A percentile compares a stretch with the other conserved stretches of the same genome.
Conservation (phyloP, 2,888 invertebrate species). For the Antheraea assamensis region DNA sequence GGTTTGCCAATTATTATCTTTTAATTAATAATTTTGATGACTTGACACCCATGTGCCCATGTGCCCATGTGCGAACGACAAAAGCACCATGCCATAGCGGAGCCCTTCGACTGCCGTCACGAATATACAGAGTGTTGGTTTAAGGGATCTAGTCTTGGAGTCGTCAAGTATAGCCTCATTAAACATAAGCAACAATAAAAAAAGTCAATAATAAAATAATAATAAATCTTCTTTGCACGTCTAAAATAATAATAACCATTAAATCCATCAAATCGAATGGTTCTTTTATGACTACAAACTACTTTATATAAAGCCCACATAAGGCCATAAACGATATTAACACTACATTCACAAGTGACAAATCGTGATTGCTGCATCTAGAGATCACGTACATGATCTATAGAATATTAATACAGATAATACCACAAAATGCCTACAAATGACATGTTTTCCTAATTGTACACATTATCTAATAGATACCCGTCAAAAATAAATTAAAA, state of each 20-base stretch:
- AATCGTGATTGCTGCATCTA: neutral
- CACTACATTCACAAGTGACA: neutral
- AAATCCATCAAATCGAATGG: neutral
- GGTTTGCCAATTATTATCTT: conserved; percentile 61
- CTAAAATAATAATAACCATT: neutral
- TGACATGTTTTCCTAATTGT: neutral
- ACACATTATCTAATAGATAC: neutral
- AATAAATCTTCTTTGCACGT: neutral
- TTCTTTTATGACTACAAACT: neutral
- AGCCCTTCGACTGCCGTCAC: neutral
- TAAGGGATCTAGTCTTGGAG: neutral
- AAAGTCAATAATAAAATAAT: neutral
- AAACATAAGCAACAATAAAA: neutral
- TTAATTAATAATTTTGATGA: conserved; percentile 22
- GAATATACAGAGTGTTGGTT: conserved; percentile 11
- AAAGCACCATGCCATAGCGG: conserved; percentile 44
- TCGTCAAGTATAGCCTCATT: neutral
- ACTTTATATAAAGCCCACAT: neutral
- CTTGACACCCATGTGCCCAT: conserved; percentile 43
- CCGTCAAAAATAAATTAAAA: neutral
- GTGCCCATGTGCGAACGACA: conserved; percentile 47
- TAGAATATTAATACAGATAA: neutral
- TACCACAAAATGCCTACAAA: neutral
- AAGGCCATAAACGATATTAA: neutral
- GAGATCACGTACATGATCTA: neutral